These are phyloP conservation scores for Panonychus citri DNA, from an alignment of 1,140 invertebrate species.

Conservation along the genomic window DNA sequence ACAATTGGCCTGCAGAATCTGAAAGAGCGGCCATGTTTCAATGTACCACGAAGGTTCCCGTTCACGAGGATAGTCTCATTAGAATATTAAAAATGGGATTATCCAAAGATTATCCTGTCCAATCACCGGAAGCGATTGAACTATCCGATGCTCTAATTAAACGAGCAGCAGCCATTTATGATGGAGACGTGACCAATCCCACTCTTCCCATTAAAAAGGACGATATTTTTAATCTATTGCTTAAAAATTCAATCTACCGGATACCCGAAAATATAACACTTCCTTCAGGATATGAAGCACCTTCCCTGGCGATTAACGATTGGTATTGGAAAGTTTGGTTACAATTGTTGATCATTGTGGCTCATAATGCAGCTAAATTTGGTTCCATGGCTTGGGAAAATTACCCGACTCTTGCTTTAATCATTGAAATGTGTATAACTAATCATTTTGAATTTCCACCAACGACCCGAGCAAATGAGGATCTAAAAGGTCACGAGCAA, in stretches of 20 bases:
- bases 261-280: constrained; percentile 76
- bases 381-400: constrained; percentile 62
- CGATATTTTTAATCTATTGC: constrained; percentile 66
- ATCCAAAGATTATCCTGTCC: constrained; percentile 50
- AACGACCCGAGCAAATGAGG: constrained; percentile 36
- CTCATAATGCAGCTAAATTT: constrained; percentile 70
- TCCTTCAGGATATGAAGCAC: constrained; percentile 56
- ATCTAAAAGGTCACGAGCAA: constrained; percentile 35
- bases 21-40: constrained; percentile 46
- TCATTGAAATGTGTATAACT: constrained; percentile 95
- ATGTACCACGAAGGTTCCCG: constrained; percentile 60
- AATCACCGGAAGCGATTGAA: constrained; percentile 55
- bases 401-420: constrained; percentile 67
- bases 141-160: constrained; percentile 58
- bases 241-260: constrained; percentile 68
- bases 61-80: constrained; percentile 55
- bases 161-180: constrained; percentile 47
- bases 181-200: constrained; percentile 24
- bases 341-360: constrained; percentile 61
- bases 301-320: constrained; percentile 63
- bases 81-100: constrained; percentile 55
- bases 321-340: constrained; percentile 88
- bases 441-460: constrained; percentile 55
- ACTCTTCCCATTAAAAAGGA: constrained; percentile 45
- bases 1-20: constrained; percentile 78